These are phyloP conservation scores for Eilema sororculum DNA, from an alignment of 2,888 invertebrate species.

Conservation along the genomic window DNA sequence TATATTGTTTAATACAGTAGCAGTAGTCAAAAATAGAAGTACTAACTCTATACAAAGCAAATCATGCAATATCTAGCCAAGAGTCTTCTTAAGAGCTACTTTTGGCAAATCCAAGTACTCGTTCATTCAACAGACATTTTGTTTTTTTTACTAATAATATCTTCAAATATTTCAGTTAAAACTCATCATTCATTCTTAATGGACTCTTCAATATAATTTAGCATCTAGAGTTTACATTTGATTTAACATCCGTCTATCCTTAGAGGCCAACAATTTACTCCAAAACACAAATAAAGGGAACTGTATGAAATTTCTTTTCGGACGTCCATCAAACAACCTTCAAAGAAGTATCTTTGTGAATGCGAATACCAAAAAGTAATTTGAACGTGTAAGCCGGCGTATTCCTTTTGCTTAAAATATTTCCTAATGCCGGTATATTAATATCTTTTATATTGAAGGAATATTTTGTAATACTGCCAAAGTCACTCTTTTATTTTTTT, in stretches of 20 bases:
- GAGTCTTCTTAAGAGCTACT: no score
- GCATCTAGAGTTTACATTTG: conserved; percentile 13
- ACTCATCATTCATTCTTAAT: neutral
- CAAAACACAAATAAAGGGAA: conserved; percentile 39
- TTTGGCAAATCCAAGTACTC: no score
- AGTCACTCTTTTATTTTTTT: neutral
- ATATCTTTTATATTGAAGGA: conserved; percentile 13
- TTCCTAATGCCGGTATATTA: conserved; percentile 30
- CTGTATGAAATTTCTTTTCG: conserved; percentile 40
- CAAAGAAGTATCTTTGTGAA: conserved; percentile 41
- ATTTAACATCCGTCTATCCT: conserved; percentile 8
- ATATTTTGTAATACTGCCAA: conserved; percentile 9
- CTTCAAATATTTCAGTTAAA: neutral
- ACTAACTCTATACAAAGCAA: no score
- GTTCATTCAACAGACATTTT: no score
- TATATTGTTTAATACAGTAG: no score
- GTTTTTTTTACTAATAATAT: no score
- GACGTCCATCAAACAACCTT: conserved; percentile 38
- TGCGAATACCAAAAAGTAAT: conserved; percentile 43
- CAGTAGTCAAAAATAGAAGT: no score
- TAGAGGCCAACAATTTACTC: conserved; percentile 29
- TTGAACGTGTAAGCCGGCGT: conserved; percentile 33
- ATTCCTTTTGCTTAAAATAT: conserved; percentile 34
- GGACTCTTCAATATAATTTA: neutral
- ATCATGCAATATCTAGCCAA: no score